phyloP scores from a whole-genome alignment of 2,797 vertebrate genomes.

The Platyrinchus mystaceus region DNA sequence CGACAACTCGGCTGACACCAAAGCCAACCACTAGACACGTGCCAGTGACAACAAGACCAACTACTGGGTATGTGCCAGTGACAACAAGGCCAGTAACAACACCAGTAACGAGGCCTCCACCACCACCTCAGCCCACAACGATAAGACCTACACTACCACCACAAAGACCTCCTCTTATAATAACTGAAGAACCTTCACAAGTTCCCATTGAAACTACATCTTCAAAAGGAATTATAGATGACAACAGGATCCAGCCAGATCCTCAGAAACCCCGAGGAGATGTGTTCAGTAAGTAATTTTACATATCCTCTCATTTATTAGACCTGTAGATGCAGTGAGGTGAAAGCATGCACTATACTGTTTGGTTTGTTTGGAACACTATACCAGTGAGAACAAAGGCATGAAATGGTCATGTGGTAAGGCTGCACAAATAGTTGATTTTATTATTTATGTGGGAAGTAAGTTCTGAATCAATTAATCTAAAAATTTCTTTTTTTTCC shows the following conservation, averaged over 20 bases:
- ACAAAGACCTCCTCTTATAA: not conserved
- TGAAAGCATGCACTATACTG: not conserved
- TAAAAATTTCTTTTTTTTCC: not conserved
- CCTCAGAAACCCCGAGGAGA: constrained; percentile 93
- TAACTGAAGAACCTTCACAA: constrained; percentile 57
- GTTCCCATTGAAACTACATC: constrained; percentile 46
- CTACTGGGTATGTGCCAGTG: not conserved
- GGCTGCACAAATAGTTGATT: not conserved
- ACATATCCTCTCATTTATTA: not conserved
- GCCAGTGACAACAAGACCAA: constrained; percentile 22
- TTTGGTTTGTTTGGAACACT: not conserved
- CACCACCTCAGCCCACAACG: not conserved
- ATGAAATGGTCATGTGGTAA: not conserved
- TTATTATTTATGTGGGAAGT: not conserved
- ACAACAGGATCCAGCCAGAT: constrained; percentile 89
- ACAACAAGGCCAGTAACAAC: constrained; percentile 51
- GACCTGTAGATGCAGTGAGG: not conserved
- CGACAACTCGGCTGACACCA: constrained; percentile 20
- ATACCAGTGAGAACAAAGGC: not conserved
- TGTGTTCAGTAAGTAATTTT: constrained; percentile 90
- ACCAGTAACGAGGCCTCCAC: constrained; percentile 34
- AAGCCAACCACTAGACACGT: not conserved
- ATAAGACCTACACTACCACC: constrained; percentile 13
- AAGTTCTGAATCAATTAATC: not conserved
- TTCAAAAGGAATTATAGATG: constrained; percentile 69